Evolutionary conservation across 2,888 invertebrate species (phyloP).

Genomic region (Auanema freiburgensis): DNA sequence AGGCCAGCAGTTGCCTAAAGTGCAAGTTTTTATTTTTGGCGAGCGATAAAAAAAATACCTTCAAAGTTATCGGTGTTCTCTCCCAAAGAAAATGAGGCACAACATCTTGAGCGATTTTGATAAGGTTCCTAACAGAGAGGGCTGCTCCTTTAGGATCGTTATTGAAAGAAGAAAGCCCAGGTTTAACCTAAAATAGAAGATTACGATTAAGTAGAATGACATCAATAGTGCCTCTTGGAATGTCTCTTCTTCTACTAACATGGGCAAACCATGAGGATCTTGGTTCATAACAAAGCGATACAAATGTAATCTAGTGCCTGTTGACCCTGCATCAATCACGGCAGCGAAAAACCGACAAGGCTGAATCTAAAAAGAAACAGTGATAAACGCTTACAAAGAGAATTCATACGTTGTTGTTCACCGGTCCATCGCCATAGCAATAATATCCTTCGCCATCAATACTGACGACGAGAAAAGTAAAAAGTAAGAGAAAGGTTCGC

Average conservation of each 20-base stretch:
- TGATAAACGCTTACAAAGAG: too few species aligned
- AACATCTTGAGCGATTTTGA: conserved; percentile 73
- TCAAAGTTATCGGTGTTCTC: conserved; percentile 80
- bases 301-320: conserved; percentile 63
- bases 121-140: conserved; percentile 54
- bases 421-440: conserved; percentile 13
- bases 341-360: conserved; percentile 60
- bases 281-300: conserved; percentile 48
- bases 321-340: conserved; percentile 64
- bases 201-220: too few species aligned
- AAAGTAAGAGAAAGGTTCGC: too few species aligned
- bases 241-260: conserved; percentile 81
- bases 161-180: conserved; percentile 85
- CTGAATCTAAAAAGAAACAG: conserved; percentile 23
- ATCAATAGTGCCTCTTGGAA: conserved; percentile 72
- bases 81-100: conserved; percentile 78
- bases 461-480: too few species aligned
- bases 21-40: neutral
- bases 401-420: neutral
- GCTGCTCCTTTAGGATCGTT: conserved; percentile 78
- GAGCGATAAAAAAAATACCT: conserved; percentile 62
- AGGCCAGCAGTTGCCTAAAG: conserved; percentile 84
- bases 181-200: conserved; percentile 72
- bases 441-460: conserved; percentile 6
- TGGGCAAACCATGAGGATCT: conserved; percentile 66